Evolutionary conservation across 2,797 vertebrate species (phyloP), one percentile per base, ranked within the genome.

Genomic region (Paedocypris micromegethes): DNA sequence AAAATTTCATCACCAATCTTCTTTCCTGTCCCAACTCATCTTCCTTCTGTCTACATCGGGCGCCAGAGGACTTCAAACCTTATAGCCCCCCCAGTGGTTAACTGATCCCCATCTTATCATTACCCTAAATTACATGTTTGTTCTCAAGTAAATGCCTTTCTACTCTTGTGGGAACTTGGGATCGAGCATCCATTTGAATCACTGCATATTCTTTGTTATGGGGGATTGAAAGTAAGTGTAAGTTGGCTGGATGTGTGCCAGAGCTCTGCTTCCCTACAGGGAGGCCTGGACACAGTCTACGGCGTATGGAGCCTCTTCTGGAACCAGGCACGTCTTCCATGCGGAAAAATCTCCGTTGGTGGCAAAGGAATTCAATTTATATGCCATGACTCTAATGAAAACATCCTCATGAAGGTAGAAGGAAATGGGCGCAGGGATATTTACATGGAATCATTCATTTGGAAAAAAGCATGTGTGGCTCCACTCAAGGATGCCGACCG

Each of bases 81-180:
- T 72, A 78, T 84, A 86, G 83, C 82, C 80, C 68, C 83, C 56
- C 78, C 81, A 83, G 82, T 86, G 86, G 88, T 90, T 86, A 83
- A 73, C 80, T 80, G 79, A 73, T 41, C 52, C 75, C 75, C 74
- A 73, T 82, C 85, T 89, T 88, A 87, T 88, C 82, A 89, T 91
- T 89, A 89, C 75, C 76, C 74, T 86, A 79, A 90, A 90, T 89
- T 84, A 86, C 83, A 88, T 85, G 86, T 87, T 87, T 82, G 77
- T 77, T 84, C 72, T 81, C 64, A 72, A 57, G 77, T 67, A 76
- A 67, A 78, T 67, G 73, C 69, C 76, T 78, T 72, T 63, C 64
- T 56, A 59, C 58, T 74, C 51, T 74, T 75, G 52, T 61, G 64
- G 73, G 74, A 66, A 60, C 41, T 54, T 49, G 40, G 44, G 55